Percentiles rank a stretch among this genome's conserved stretches.
These are phyloP conservation scores for Sphaerophoria rueppellii DNA, from an alignment of 2,888 invertebrate species.

Conservation along the genomic window DNA sequence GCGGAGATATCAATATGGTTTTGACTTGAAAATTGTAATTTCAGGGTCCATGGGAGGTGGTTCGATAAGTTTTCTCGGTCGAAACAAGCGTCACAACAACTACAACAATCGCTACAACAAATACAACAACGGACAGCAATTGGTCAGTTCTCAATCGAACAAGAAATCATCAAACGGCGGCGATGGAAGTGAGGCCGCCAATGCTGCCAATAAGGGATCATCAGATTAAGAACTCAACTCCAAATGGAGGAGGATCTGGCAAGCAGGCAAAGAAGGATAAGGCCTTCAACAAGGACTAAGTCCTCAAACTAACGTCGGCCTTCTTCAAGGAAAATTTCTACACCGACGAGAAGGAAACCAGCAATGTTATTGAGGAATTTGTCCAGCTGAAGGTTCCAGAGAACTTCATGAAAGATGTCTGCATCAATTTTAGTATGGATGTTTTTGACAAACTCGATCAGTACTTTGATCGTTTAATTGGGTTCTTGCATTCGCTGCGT, in stretches of 20 bases:
- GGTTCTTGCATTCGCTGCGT: conserved; percentile 86
- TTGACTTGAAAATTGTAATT: too few relatives aligned
- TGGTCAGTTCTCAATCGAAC: conserved; percentile 6
- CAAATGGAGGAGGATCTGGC: conserved; percentile 58
- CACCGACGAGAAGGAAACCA: conserved; percentile 79
- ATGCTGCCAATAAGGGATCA: conserved; percentile 86
- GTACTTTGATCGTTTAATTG: conserved; percentile 86
- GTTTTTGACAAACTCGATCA: conserved; percentile 87
- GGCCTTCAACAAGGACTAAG: conserved; percentile 89
- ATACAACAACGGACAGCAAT: conserved; percentile 81
- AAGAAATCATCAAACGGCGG: conserved; percentile 75
- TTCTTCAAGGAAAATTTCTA: conserved; percentile 85
- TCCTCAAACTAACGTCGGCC: conserved; percentile 86
- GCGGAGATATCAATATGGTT: too few relatives aligned
- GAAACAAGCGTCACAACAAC: conserved; percentile 80
- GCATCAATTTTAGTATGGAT: conserved; percentile 86
- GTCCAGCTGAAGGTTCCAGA: conserved; percentile 89
- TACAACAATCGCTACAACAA: conserved; percentile 81
- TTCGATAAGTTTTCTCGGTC: too few relatives aligned
- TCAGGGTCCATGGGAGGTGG: too few relatives aligned
- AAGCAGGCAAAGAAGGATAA: conserved; percentile 91
- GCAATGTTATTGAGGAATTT: conserved; percentile 86
- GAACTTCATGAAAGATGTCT: conserved; percentile 88
- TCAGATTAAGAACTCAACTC: conserved; percentile 86
- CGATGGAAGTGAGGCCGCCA: conserved; percentile 89